These are phyloP conservation scores for Barnardius zonarius DNA, from an alignment of 2,113 vertebrate species.

Conservation along the genomic window DNA sequence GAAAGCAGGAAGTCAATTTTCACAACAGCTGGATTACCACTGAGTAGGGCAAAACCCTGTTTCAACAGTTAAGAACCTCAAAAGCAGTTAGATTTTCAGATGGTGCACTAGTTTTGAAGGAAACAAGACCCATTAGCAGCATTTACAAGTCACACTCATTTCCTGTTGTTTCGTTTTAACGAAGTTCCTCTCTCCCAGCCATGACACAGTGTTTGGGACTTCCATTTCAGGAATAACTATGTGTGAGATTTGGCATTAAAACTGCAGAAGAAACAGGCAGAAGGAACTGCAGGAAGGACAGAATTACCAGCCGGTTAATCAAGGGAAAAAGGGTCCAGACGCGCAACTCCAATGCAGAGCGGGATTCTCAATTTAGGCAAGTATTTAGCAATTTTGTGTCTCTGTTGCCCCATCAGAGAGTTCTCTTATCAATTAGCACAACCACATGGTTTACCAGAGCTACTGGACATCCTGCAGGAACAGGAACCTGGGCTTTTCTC, in stretches of 20 bases:
- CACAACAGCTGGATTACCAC: background rate
- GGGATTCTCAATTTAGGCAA: background rate
- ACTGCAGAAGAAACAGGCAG: constrained; percentile 17
- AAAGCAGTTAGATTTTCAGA: background rate
- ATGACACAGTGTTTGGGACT: background rate
- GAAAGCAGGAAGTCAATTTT: background rate
- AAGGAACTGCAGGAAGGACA: constrained; percentile 24
- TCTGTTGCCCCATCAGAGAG: background rate
- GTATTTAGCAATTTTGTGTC: background rate
- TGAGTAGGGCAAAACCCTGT: background rate
- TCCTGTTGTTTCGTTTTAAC: background rate
- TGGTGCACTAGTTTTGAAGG: background rate
- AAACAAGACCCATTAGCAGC: background rate
- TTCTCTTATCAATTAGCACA: background rate
- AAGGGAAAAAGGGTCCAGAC: background rate
- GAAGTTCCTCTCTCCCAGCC: background rate
- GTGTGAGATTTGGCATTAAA: background rate
- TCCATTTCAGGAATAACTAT: background rate
- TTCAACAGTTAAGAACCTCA: background rate
- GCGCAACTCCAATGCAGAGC: background rate
- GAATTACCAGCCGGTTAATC: background rate
- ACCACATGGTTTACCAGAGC: background rate
- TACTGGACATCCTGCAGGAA: background rate
- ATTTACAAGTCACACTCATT: background rate
- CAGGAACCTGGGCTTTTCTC: background rate